A percentile compares a stretch with the other conserved stretches of the same genome.
Conservation (phyloP, 1,140 invertebrate species). For the Mactra quadrangularis region DNA sequence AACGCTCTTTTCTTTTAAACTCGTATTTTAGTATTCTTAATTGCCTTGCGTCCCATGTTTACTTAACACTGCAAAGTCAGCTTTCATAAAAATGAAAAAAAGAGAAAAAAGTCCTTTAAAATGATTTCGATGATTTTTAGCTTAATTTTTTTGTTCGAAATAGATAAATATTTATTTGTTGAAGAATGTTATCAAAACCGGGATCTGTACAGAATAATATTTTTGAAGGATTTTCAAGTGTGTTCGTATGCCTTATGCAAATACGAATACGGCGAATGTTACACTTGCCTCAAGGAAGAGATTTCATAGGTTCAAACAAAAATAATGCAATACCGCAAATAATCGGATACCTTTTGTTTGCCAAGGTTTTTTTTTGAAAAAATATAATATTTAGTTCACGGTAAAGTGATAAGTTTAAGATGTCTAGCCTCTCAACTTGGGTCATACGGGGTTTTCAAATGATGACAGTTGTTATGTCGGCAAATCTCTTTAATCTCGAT, state of each 20-base stretch:
- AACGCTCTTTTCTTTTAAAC: no score
- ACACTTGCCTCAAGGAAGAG: not conserved
- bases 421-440: constrained; percentile 28
- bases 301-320: not conserved
- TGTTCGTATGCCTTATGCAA: constrained; percentile 39
- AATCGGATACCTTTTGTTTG: constrained; percentile 28
- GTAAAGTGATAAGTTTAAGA: constrained; percentile 25
- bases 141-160: constrained; percentile 5
- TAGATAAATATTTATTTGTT: constrained; percentile 31
- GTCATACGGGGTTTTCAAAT: constrained; percentile 12
- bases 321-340: constrained; percentile 12
- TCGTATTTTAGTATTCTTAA: no score
- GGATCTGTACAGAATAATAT: constrained; percentile 2
- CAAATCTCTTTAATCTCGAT: constrained; percentile 21
- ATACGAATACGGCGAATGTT: not conserved
- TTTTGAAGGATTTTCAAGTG: constrained; percentile 7
- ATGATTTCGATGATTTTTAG: no score
- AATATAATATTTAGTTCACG: constrained; percentile 29
- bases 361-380: constrained; percentile 22
- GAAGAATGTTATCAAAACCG: constrained; percentile 24
- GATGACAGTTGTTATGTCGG: constrained; percentile 53
- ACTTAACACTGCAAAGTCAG: no score
- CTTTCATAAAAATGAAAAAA: no score
- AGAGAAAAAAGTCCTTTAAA: no score
- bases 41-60: no score